phyloP scores from a whole-genome alignment of 2,888 invertebrate species.

The Fabriciana adippe region DNA sequence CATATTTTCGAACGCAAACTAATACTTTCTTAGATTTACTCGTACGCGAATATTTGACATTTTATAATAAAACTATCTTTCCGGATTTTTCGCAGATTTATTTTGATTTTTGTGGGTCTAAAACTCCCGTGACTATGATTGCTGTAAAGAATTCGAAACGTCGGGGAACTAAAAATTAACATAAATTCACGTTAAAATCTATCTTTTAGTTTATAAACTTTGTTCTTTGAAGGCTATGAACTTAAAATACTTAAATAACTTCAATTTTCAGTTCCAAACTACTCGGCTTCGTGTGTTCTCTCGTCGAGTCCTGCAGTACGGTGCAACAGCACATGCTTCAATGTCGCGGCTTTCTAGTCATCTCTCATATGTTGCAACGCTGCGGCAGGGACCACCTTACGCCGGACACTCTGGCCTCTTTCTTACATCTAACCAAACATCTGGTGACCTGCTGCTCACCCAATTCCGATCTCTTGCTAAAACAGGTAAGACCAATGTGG shows the following conservation, averaged over 20 bases:
- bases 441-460: slow-evolving; percentile 95
- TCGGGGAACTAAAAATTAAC: too few relatives aligned
- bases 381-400: slow-evolving; percentile 96
- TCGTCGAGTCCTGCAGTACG: slow-evolving; percentile 97
- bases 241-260: not conserved
- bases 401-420: slow-evolving; percentile 95
- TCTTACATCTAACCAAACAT: slow-evolving; percentile 95
- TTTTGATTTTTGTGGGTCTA: too few relatives aligned
- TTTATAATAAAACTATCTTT: too few relatives aligned
- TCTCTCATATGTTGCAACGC: slow-evolving; percentile 97
- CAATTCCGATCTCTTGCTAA: slow-evolving; percentile 94
- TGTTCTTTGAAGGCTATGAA: not conserved
- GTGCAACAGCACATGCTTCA: slow-evolving; percentile 99
- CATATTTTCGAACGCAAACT: too few relatives aligned
- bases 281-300: slow-evolving; percentile 97
- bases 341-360: slow-evolving; percentile 98
- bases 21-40: too few relatives aligned
- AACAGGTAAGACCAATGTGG: slow-evolving; percentile 86
- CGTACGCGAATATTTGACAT: too few relatives aligned
- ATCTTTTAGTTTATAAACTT: not conserved
- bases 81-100: too few relatives aligned
- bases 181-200: too few relatives aligned
- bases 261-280: slow-evolving; percentile 90
- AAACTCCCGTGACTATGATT: too few relatives aligned
- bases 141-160: too few relatives aligned